Conservation (phyloP, 2,113 vertebrate genomes). For the Ochotona princeps region DNA sequence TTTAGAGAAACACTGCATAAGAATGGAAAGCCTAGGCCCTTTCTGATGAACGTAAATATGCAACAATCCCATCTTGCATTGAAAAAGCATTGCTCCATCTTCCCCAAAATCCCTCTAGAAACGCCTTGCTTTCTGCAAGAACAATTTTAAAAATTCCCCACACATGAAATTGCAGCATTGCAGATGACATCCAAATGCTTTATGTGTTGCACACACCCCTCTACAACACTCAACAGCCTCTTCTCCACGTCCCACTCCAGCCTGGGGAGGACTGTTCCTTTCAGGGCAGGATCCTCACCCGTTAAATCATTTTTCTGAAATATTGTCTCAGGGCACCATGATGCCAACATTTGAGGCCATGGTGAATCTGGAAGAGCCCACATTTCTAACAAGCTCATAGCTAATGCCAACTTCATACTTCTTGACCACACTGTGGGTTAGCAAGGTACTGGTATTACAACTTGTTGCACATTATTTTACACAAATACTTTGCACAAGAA, state of each 20-base stretch:
- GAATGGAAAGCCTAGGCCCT: not conserved
- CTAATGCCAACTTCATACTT: not conserved
- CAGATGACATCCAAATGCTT: not conserved
- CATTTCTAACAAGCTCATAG: not conserved
- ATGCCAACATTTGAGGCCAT: not conserved
- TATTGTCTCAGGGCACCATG: not conserved
- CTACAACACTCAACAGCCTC: not conserved
- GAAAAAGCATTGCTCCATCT: not conserved
- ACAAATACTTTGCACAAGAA: too few species aligned
- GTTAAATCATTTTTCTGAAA: not conserved
- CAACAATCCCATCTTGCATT: not conserved
- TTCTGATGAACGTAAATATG: not conserved
- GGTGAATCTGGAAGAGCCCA: not conserved
- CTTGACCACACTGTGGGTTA: not conserved
- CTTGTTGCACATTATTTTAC: not conserved
- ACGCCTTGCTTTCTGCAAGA: not conserved
- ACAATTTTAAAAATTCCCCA: not conserved
- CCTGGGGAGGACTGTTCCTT: not conserved
- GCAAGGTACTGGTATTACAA: not conserved
- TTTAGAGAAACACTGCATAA: not conserved
- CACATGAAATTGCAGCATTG: not conserved
- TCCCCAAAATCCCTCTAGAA: not conserved
- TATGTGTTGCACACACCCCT: not conserved
- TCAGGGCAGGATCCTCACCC: not conserved
- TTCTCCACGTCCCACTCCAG: not conserved